phyloP scores from a whole-genome alignment of 1,140 invertebrate species.

The Zophobas atratus region DNA sequence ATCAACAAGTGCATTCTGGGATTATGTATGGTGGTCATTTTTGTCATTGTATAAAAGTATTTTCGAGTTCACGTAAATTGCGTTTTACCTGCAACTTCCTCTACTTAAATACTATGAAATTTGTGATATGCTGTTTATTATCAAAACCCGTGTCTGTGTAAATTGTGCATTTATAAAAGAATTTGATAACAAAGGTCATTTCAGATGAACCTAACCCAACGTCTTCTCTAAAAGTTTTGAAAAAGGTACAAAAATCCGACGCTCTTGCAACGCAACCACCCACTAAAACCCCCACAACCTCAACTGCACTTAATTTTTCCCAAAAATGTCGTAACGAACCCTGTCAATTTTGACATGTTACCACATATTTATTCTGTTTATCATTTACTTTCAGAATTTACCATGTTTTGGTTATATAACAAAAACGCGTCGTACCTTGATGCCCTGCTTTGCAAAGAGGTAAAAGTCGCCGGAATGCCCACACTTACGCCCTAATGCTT shows the following conservation, averaged over 20 bases:
- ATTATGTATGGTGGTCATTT: constrained; percentile 63
- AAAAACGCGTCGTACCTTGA: constrained; percentile 81
- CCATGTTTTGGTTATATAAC: constrained; percentile 89
- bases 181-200: constrained; percentile 62
- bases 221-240: constrained; percentile 58
- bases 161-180: constrained; percentile 54
- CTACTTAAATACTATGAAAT: constrained; percentile 56
- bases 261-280: constrained; percentile 3
- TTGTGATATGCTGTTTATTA: constrained; percentile 64
- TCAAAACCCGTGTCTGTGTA: constrained; percentile 53
- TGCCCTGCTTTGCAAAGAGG: constrained; percentile 82
- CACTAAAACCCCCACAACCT: not conserved
- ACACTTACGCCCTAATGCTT: not conserved
- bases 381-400: constrained; percentile 57
- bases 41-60: constrained; percentile 57
- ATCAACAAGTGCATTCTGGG: constrained; percentile 67
- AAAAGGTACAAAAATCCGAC: constrained; percentile 51
- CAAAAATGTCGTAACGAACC: constrained; percentile 2
- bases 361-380: constrained; percentile 32
- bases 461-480: constrained; percentile 63
- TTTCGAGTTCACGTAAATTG: constrained; percentile 50
- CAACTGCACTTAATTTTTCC: not conserved
- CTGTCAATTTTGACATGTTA: constrained; percentile 32
- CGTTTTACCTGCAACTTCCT: constrained; percentile 47
- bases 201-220: constrained; percentile 67